Percentiles rank a stretch among this genome's conserved stretches.
phyloP scores from a whole-genome alignment of 1,140 invertebrate genomes.

The Drosophila varians region DNA sequence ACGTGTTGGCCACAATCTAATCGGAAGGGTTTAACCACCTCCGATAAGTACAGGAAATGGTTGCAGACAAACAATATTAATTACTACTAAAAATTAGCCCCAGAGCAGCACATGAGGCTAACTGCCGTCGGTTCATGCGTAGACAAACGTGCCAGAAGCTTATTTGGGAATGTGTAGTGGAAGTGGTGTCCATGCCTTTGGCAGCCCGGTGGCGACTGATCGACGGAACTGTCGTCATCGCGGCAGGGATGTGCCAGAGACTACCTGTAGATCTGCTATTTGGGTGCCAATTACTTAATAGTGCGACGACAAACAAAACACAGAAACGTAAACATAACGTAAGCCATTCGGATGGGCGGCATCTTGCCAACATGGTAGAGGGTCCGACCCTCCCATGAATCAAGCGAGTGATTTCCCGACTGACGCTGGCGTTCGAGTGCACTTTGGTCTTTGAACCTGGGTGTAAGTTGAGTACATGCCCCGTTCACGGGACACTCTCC shows the following conservation, averaged over 20 bases:
- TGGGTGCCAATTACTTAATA: conserved; percentile 75
- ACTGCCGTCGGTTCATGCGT: conserved; percentile 35
- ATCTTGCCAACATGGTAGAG: conserved; percentile 43
- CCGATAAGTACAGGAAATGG: conserved; percentile 36
- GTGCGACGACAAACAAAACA: conserved; percentile 51
- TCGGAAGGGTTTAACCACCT: conserved; percentile 33
- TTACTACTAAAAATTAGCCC: conserved; percentile 14
- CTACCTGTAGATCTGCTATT: conserved; percentile 52
- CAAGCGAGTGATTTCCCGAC: conserved; percentile 68
- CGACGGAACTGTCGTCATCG: conserved; percentile 34
- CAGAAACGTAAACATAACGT: conserved; percentile 44
- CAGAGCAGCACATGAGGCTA: conserved; percentile 6
- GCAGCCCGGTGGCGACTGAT: conserved; percentile 35
- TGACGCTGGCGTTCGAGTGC: conserved; percentile 26
- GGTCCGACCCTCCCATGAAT: conserved; percentile 64
- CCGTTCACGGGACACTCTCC: conserved; percentile 67
- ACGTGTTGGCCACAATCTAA: conserved; percentile 31
- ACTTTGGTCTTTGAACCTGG: conserved; percentile 39
- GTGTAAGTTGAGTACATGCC: conserved; percentile 58
- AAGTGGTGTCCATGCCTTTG: conserved; percentile 39
- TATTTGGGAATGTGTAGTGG: neutral
- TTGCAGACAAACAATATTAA: conserved; percentile 16
- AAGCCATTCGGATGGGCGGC: conserved; percentile 25
- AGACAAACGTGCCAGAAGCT: conserved; percentile 16
- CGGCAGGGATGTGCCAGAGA: conserved; percentile 14